Conservation (phyloP, 2,113 vertebrate genomes). For the Crotalus viridis region DNA sequence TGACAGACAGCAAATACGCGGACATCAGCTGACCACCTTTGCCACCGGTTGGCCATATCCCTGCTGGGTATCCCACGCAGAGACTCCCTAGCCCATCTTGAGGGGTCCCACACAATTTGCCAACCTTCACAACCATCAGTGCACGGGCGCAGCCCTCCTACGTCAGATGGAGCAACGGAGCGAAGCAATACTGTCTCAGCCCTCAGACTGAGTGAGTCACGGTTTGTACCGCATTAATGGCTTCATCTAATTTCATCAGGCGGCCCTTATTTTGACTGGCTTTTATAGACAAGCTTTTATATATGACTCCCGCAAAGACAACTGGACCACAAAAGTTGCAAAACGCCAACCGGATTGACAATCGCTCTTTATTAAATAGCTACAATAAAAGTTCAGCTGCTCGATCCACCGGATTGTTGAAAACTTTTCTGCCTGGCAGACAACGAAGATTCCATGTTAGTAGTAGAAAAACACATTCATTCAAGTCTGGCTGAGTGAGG, state of each 20-base stretch:
- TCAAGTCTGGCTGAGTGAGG: not conserved
- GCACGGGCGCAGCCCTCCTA: not conserved
- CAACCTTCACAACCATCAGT: not conserved
- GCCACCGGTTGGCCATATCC: slow-evolving; percentile 1
- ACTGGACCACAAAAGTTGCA: not conserved
- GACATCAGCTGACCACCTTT: not conserved
- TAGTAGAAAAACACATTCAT: not conserved
- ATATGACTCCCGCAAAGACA: not conserved
- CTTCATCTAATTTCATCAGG: not conserved
- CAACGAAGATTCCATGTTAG: not conserved
- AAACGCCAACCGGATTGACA: not conserved
- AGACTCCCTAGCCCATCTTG: not conserved
- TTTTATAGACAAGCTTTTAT: not conserved
- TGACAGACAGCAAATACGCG: not conserved
- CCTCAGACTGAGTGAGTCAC: not conserved
- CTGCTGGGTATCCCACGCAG: not conserved
- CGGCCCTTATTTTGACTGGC: not conserved
- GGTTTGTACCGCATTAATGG: not conserved
- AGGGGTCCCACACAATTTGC: slow-evolving; percentile 10
- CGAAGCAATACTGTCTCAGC: not conserved
- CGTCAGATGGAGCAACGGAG: not conserved
- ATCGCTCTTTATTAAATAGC: not conserved
- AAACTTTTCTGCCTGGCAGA: not conserved
- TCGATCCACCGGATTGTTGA: not conserved
- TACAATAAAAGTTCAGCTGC: not conserved